Percentiles rank a stretch among this genome's conserved stretches.
Conservation (phyloP, 2,113 vertebrate genomes). For the Reinhardtius hippoglossoides region DNA sequence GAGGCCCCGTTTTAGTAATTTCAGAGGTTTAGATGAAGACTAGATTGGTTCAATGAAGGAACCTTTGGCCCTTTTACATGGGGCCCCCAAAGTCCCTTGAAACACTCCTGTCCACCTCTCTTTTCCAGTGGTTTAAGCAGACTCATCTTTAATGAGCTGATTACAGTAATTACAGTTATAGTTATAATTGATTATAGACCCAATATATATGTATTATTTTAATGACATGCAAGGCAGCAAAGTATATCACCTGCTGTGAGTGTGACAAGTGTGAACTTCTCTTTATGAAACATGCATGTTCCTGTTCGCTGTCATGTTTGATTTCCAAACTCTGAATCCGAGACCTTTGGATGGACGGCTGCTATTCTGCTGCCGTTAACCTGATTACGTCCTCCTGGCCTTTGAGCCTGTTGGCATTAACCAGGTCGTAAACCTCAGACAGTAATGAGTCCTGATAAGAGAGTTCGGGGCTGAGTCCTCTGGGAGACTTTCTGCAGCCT, state of each 20-base stretch:
- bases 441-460: conserved; percentile 33
- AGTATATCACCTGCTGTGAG: too few species aligned
- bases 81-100: too few species aligned
- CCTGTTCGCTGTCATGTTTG: neutral
- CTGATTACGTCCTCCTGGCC: conserved; percentile 24
- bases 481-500: neutral
- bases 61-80: too few species aligned
- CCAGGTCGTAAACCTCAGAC: conserved; percentile 31
- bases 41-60: too few species aligned
- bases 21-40: too few species aligned
- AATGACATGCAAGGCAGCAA: too few species aligned
- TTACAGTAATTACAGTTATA: too few species aligned
- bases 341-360: conserved; percentile 66
- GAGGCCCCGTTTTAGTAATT: too few species aligned
- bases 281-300: neutral
- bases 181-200: too few species aligned
- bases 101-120: too few species aligned
- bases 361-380: conserved; percentile 14
- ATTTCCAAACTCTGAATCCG: conserved; percentile 27
- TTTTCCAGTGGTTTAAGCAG: neutral
- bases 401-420: conserved; percentile 59
- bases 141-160: too few species aligned
- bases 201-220: too few species aligned
- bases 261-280: neutral
- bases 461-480: conserved; percentile 3